Evolutionary conservation across 1,140 invertebrate genomes (phyloP).

Genomic region (Melipona quadrifasciata): DNA sequence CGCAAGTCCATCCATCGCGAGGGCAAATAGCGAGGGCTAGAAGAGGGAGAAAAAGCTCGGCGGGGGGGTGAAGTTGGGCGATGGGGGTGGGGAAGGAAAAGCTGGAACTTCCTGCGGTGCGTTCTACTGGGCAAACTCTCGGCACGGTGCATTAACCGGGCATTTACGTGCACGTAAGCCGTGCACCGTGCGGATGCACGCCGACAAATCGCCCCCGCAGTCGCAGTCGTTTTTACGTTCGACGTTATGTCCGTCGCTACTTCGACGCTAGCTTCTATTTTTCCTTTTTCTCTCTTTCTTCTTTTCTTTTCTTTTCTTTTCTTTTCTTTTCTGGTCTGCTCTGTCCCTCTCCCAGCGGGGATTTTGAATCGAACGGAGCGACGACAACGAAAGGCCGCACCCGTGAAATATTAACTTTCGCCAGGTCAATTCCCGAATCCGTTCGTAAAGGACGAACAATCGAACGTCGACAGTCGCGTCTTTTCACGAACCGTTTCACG

Average conservation of each 20-base stretch:
- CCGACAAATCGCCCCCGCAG: constrained; percentile 22
- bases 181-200: constrained; percentile 9
- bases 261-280: neutral
- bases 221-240: constrained; percentile 36
- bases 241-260: constrained; percentile 41
- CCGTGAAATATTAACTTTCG: neutral
- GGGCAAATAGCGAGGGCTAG: constrained; percentile 54
- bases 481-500: no score
- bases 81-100: neutral
- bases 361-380: neutral
- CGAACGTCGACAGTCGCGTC: no score
- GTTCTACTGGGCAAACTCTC: constrained; percentile 28
- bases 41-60: neutral
- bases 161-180: constrained; percentile 58
- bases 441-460: no score
- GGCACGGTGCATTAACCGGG: constrained; percentile 43
- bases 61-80: neutral
- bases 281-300: no score
- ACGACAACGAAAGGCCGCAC: neutral
- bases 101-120: constrained; percentile 38
- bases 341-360: no score
- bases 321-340: no score
- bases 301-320: no score
- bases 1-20: constrained; percentile 52
- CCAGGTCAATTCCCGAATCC: no score